These are phyloP conservation scores for Gorilla gorilla DNA, from an alignment of 2,113 vertebrate species.

Conservation along the genomic window DNA sequence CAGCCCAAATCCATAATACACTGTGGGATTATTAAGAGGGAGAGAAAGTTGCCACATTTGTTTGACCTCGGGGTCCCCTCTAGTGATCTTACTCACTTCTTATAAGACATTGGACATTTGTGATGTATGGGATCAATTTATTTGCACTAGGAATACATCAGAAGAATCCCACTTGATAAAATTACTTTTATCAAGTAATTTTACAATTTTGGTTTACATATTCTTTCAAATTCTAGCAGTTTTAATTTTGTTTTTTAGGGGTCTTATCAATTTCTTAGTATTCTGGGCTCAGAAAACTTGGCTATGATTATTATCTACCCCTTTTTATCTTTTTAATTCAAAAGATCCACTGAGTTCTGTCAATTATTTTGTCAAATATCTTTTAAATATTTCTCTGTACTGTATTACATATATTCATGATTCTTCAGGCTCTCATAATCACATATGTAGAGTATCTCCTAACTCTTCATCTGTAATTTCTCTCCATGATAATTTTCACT, in stretches of 20 bases:
- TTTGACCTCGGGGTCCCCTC: neutral
- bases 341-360: neutral
- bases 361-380: neutral
- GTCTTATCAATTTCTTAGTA: neutral
- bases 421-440: neutral
- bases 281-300: neutral
- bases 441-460: neutral
- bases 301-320: neutral
- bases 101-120: neutral
- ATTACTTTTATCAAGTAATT: too few relatives aligned
- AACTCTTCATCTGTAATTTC: neutral
- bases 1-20: neutral
- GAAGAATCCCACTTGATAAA: slow-evolving; percentile 12
- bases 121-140: neutral
- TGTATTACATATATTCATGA: neutral
- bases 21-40: neutral
- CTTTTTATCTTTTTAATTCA: neutral
- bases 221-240: neutral
- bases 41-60: neutral
- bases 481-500: neutral
- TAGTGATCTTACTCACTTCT: neutral
- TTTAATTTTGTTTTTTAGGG: neutral
- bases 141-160: neutral
- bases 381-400: neutral
- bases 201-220: neutral